Evolutionary conservation across 2,113 vertebrate species (phyloP).

Genomic region (Pygoscelis antarcticus): DNA sequence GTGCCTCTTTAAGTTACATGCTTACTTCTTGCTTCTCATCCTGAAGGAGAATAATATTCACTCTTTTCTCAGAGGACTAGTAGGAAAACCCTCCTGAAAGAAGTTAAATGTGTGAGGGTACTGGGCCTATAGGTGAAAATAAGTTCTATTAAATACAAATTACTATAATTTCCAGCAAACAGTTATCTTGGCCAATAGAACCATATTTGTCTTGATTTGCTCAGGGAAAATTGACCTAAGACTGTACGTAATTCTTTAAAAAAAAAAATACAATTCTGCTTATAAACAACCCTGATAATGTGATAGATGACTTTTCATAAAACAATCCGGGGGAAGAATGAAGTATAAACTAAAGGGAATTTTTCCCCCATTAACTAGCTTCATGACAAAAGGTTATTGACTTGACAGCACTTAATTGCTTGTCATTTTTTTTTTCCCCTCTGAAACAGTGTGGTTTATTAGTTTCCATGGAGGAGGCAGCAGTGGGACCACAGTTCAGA

Average conservation of each 20-base stretch:
- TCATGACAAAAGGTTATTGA: constrained; percentile 30
- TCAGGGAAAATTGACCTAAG: not conserved
- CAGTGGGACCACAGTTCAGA: not conserved
- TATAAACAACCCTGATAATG: not conserved
- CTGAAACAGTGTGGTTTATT: constrained; percentile 1
- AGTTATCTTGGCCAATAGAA: not conserved
- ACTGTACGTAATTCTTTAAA: not conserved
- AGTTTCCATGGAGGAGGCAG: not conserved
- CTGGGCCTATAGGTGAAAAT: not conserved
- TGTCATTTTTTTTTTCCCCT: not conserved
- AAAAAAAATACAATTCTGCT: not conserved
- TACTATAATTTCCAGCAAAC: not conserved
- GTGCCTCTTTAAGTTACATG: not conserved
- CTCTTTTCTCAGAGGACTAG: not conserved
- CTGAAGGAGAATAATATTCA: not conserved
- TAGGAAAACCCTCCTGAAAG: not conserved
- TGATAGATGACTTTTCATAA: not conserved
- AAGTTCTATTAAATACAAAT: not conserved
- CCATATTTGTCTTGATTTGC: not conserved
- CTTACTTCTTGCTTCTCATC: not conserved
- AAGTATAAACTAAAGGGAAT: not conserved
- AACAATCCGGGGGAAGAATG: not conserved
- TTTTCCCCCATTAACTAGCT: not conserved
- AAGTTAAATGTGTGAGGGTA: not conserved
- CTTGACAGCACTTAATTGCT: constrained; percentile 43